phyloP scores from a whole-genome alignment of 2,113 vertebrate species.

The Solea senegalensis region DNA sequence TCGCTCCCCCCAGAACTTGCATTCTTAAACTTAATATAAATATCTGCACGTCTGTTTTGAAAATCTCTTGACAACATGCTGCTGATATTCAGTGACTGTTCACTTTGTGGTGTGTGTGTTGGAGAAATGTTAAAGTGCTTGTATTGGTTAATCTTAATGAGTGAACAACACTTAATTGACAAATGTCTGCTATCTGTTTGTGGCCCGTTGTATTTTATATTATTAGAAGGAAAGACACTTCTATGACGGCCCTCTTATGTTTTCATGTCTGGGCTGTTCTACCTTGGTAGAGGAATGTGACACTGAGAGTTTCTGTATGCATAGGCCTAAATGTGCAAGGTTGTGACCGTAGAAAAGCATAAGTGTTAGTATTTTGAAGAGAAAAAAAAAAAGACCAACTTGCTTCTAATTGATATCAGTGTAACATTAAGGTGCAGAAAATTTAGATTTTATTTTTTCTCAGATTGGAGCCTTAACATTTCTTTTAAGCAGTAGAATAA shows the following conservation, averaged over 20 bases:
- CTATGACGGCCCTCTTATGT: constrained; percentile 29
- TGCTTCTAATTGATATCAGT: constrained; percentile 60
- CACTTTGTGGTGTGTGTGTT: constrained; percentile 78
- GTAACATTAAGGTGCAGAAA: constrained; percentile 32
- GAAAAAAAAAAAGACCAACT: constrained; percentile 53
- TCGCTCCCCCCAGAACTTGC: constrained; percentile 63
- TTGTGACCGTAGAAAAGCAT: constrained; percentile 64
- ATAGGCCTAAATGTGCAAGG: constrained; percentile 70
- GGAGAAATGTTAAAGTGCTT: constrained; percentile 76
- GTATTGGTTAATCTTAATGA: constrained; percentile 73
- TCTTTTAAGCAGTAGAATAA: constrained; percentile 60
- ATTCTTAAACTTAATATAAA: constrained; percentile 69
- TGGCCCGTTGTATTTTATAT: constrained; percentile 82
- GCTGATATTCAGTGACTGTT: constrained; percentile 80
- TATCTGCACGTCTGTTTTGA: constrained; percentile 75
- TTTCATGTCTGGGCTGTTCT: constrained; percentile 52
- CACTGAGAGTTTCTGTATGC: constrained; percentile 66
- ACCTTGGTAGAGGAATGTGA: constrained; percentile 57
- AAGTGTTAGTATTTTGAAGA: constrained; percentile 68
- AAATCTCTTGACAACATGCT: constrained; percentile 74
- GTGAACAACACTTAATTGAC: constrained; percentile 74
- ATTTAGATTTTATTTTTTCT: constrained; percentile 30
- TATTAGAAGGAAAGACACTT: constrained; percentile 59
- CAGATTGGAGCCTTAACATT: constrained; percentile 75
- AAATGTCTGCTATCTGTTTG: constrained; percentile 77